Conservation (phyloP, 35 echinoderm and acorn worm species). For the Lytechinus pictus region DNA sequence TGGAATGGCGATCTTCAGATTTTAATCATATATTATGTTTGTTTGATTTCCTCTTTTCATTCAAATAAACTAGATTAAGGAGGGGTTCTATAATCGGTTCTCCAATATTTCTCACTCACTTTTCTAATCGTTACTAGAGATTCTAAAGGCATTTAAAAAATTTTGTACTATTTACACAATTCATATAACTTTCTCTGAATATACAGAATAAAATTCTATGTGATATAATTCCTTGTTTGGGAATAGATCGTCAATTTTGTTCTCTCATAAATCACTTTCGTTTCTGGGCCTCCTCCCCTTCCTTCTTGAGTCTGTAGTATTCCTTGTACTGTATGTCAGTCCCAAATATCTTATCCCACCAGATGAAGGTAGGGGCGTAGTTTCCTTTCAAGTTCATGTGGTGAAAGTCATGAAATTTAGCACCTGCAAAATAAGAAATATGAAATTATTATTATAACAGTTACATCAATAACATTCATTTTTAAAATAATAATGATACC, state of each 20-base stretch:
- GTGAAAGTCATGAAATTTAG: conserved; percentile 89
- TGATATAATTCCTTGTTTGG: too few relatives aligned
- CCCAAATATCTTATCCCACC: conserved; percentile 97
- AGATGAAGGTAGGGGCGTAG: conserved; percentile 91
- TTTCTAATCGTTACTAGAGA: too few relatives aligned
- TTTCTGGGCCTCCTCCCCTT: neutral
- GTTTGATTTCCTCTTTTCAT: too few relatives aligned
- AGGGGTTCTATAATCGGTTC: too few relatives aligned
- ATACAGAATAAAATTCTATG: too few relatives aligned
- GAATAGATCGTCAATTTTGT: neutral
- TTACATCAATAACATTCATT: neutral
- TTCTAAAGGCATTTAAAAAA: too few relatives aligned
- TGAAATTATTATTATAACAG: neutral
- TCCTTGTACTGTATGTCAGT: conserved; percentile 85
- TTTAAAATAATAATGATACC: conserved; percentile 58
- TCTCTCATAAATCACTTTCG: neutral
- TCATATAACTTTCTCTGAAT: too few relatives aligned
- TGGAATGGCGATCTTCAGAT: too few relatives aligned
- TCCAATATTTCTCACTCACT: too few relatives aligned
- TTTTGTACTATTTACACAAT: too few relatives aligned
- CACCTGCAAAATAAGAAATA: conserved; percentile 41
- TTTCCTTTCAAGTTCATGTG: conserved; percentile 97
- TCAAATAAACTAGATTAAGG: too few relatives aligned
- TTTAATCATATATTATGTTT: too few relatives aligned
- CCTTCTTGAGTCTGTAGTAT: conserved; percentile 21